These are phyloP conservation scores for Dromiciops gliroides DNA, from an alignment of 2,113 vertebrate species.

Conservation along the genomic window DNA sequence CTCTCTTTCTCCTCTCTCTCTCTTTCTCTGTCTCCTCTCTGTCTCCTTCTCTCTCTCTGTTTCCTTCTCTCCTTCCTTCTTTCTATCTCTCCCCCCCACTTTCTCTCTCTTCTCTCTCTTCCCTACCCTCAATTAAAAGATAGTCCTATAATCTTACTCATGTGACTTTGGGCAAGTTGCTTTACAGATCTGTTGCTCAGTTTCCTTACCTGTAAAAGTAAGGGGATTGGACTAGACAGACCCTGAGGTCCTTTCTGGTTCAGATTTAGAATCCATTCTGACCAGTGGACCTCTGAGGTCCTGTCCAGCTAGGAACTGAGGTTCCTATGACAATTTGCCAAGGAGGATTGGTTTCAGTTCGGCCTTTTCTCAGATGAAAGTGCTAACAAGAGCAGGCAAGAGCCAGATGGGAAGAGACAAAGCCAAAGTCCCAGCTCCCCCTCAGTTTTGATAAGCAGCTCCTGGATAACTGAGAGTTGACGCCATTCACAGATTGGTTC, in stretches of 20 bases:
- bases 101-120: background rate
- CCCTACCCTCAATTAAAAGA: conserved; percentile 8
- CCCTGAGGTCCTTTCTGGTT: background rate
- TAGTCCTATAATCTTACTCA: background rate
- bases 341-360: background rate
- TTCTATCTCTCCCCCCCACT: too few species aligned
- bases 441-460: background rate
- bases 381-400: background rate
- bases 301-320: background rate
- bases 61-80: background rate
- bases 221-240: fast-evolving
- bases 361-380: background rate
- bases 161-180: background rate
- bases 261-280: background rate
- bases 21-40: too few species aligned
- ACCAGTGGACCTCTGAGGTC: background rate
- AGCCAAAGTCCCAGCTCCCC: background rate
- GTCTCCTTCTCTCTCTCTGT: too few species aligned
- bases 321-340: background rate
- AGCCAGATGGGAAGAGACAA: background rate
- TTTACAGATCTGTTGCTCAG: background rate
- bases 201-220: background rate
- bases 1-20: too few species aligned
- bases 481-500: background rate
- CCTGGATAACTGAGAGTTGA: background rate